Percentiles rank a stretch among this genome's conserved stretches.
These are phyloP conservation scores for Coleophora flavipennella DNA, from an alignment of 2,888 invertebrate genomes.

Conservation along the genomic window DNA sequence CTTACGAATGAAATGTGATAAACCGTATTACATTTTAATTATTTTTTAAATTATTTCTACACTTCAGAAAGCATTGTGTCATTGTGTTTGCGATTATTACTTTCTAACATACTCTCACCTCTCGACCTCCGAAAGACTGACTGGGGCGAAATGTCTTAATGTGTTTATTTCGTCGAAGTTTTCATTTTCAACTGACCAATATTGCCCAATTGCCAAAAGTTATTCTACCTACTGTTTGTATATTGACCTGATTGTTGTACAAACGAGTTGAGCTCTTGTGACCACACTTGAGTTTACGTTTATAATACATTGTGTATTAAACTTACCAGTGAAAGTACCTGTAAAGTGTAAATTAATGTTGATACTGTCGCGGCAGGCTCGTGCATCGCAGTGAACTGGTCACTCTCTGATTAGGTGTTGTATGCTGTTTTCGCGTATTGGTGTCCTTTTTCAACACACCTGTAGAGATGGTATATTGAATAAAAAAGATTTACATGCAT, in stretches of 20 bases:
- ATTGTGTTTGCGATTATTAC: too few species aligned
- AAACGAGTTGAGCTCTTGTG: constrained; percentile 61
- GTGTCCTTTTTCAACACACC: constrained; percentile 52
- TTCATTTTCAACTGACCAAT: too few species aligned
- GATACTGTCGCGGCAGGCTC: constrained; percentile 42
- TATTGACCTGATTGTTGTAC: constrained; percentile 30
- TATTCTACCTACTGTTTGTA: constrained; percentile 33
- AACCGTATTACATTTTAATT: too few species aligned
- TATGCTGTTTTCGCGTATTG: constrained; percentile 59
- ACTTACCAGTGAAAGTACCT: constrained; percentile 70
- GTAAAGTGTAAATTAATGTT: constrained; percentile 66
- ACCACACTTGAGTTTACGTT: constrained; percentile 59
- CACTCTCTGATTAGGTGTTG: constrained; percentile 42
- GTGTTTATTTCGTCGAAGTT: too few species aligned
- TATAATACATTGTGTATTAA: constrained; percentile 58
- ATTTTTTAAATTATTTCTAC: too few species aligned
- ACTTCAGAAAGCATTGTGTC: too few species aligned
- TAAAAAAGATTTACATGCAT: constrained; percentile 35
- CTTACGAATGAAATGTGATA: too few species aligned
- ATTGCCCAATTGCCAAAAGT: constrained; percentile 28
- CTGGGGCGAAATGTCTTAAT: too few species aligned
- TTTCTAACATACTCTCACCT: too few species aligned
- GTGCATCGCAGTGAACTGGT: constrained; percentile 68
- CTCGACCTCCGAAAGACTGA: too few species aligned
- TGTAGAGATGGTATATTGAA: constrained; percentile 49